phyloP scores from a whole-genome alignment of 2,113 vertebrate species.

The Solea solea region DNA sequence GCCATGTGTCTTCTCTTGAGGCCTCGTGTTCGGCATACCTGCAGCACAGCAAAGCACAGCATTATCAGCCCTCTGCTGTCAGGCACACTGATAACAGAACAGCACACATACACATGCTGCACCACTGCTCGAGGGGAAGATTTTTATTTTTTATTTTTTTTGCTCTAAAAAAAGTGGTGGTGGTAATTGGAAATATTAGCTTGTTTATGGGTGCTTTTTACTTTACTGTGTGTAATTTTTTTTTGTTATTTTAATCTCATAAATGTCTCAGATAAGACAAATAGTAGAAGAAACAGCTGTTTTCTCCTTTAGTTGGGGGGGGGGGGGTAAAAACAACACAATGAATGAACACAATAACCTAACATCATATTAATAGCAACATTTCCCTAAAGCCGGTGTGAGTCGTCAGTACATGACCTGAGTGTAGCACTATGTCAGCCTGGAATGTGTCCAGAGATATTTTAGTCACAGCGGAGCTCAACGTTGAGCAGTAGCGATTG shows the following conservation, averaged over 20 bases:
- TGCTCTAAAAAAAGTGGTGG: neutral
- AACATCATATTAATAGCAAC: too few species aligned
- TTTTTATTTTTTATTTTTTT: neutral
- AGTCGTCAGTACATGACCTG: slow-evolving; percentile 25
- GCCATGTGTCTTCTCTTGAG: slow-evolving; percentile 29
- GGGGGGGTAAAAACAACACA: too few species aligned
- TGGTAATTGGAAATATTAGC: slow-evolving; percentile 10
- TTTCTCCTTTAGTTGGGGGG: too few species aligned
- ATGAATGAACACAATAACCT: too few species aligned
- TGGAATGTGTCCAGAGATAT: slow-evolving; percentile 47
- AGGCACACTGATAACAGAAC: slow-evolving; percentile 22
- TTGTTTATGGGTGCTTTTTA: slow-evolving; percentile 20
- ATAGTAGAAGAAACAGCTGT: too few species aligned
- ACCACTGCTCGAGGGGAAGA: slow-evolving; percentile 2
- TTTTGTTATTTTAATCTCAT: neutral
- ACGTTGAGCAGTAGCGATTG: neutral
- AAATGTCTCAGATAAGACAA: too few species aligned
- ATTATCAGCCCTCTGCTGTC: slow-evolving; percentile 42
- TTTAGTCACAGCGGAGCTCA: slow-evolving; percentile 36
- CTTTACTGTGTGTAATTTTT: neutral
- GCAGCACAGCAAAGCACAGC: slow-evolving; percentile 26
- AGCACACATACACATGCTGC: neutral
- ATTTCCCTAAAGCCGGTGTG: slow-evolving; percentile 26
- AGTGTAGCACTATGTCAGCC: slow-evolving; percentile 39
- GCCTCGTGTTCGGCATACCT: slow-evolving; percentile 7